phyloP scores from a whole-genome alignment of 2,113 vertebrate species.

The Tapirus terrestris region DNA sequence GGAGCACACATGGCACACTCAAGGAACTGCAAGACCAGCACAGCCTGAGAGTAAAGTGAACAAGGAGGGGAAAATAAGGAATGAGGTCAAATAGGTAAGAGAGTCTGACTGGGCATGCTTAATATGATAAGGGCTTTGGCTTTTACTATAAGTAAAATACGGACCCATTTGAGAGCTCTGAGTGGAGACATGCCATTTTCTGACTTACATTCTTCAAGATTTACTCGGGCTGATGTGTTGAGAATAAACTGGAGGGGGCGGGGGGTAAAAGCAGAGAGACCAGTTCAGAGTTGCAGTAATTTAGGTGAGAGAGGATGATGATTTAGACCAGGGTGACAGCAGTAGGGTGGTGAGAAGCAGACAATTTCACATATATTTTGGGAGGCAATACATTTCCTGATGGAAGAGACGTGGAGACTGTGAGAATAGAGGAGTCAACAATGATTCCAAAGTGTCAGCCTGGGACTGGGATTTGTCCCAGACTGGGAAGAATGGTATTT shows the following conservation, averaged over 20 bases:
- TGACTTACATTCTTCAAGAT: not conserved
- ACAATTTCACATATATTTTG: not conserved
- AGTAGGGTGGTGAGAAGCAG: not conserved
- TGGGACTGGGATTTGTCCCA: not conserved
- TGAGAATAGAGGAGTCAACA: constrained; percentile 15
- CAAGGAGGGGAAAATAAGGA: not conserved
- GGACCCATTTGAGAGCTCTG: not conserved
- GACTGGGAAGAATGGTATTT: not conserved
- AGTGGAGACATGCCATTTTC: not conserved
- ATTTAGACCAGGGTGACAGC: not conserved
- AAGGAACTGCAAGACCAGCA: not conserved
- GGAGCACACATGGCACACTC: not conserved
- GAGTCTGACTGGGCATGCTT: not conserved
- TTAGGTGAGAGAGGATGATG: not conserved
- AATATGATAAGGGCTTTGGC: not conserved
- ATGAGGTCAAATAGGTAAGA: not conserved
- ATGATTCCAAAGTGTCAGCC: constrained; percentile 18
- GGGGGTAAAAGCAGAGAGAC: not conserved
- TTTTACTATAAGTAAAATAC: not conserved
- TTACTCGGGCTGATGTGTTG: not conserved
- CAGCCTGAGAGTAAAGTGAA: not conserved
- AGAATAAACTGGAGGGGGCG: not conserved
- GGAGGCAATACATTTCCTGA: not conserved
- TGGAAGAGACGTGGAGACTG: not conserved
- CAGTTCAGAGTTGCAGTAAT: not conserved